Percentiles rank a stretch among this genome's conserved stretches.
These are phyloP conservation scores for Schlechtendalia chinensis DNA, from an alignment of 1,140 invertebrate species.

Conservation along the genomic window DNA sequence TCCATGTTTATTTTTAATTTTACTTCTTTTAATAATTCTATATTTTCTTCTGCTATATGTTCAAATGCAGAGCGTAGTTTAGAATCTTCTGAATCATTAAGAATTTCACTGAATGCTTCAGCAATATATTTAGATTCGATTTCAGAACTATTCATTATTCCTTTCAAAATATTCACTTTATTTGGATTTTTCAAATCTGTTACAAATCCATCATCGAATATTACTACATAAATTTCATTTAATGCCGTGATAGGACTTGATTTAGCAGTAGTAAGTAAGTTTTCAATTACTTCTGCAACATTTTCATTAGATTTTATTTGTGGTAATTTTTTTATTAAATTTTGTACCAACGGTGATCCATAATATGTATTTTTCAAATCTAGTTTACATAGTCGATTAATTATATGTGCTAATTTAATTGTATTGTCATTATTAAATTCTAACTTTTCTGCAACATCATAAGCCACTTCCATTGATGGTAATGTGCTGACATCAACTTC, in stretches of 20 bases:
- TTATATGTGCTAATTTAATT: slow-evolving; percentile 43
- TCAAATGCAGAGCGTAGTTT: slow-evolving; percentile 53
- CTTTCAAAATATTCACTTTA: slow-evolving; percentile 64
- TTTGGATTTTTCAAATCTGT: slow-evolving; percentile 57
- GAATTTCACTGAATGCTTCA: slow-evolving; percentile 62
- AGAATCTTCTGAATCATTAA: slow-evolving; percentile 60
- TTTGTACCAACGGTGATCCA: slow-evolving; percentile 31
- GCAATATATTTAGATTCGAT: slow-evolving; percentile 61
- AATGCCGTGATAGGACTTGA: slow-evolving; percentile 21
- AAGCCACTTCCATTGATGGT: slow-evolving; percentile 57
- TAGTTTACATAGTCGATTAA: slow-evolving; percentile 41
- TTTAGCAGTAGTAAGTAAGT: not conserved
- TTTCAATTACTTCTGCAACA: slow-evolving; percentile 18
- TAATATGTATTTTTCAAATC: slow-evolving; percentile 29
- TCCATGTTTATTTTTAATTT: slow-evolving; percentile 54
- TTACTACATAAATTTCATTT: slow-evolving; percentile 29
- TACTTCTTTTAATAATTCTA: slow-evolving; percentile 54
- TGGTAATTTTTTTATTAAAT: slow-evolving; percentile 24
- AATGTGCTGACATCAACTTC: slow-evolving; percentile 60
- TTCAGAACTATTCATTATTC: slow-evolving; percentile 60
- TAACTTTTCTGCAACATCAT: slow-evolving; percentile 57
- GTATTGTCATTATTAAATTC: slow-evolving; percentile 54
- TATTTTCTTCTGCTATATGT: slow-evolving; percentile 56
- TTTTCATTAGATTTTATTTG: slow-evolving; percentile 17
- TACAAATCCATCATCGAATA: slow-evolving; percentile 34